Evolutionary conservation across 2,113 vertebrate genomes (phyloP).

Genomic region (Stomatorhinus ivindoensis): DNA sequence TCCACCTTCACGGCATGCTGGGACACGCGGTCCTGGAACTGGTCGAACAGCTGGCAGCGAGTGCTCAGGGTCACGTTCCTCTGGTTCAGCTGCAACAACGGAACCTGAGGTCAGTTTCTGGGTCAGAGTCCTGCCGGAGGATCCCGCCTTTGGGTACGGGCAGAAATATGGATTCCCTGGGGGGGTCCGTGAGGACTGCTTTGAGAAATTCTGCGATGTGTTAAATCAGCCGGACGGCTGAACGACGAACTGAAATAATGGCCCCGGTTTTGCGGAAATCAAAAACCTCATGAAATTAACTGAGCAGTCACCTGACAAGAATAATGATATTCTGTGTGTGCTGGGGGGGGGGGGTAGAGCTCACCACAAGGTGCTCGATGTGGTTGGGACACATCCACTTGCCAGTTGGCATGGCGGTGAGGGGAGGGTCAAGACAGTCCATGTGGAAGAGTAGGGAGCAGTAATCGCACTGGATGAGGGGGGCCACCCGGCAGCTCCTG

Average conservation of each 20-base stretch:
- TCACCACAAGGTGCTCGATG: slow-evolving; percentile 89
- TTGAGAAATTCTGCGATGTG: neutral
- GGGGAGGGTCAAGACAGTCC: slow-evolving; percentile 95
- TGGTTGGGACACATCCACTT: slow-evolving; percentile 99
- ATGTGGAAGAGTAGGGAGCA: slow-evolving; percentile 97
- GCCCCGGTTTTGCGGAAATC: neutral
- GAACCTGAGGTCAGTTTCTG: slow-evolving; percentile 21
- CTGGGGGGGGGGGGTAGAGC: slow-evolving; percentile 24
- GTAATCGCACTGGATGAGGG: slow-evolving; percentile 94
- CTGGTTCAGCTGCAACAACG: slow-evolving; percentile 79
- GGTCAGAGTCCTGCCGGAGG: neutral
- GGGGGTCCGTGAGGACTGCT: no score
- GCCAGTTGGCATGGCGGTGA: slow-evolving; percentile 91
- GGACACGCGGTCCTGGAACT: slow-evolving; percentile 93
- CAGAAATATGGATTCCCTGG: no score
- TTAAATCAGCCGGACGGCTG: neutral
- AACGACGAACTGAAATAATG: neutral
- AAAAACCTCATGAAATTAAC: neutral
- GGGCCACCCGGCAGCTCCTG: slow-evolving; percentile 94
- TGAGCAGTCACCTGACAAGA: neutral
- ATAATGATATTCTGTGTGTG: neutral
- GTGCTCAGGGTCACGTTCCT: slow-evolving; percentile 88
- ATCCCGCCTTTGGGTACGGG: neutral
- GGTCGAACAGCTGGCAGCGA: slow-evolving; percentile 95
- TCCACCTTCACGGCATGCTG: slow-evolving; percentile 95